Evolutionary conservation across 2,797 vertebrate species (phyloP).

Genomic region (Cryptoprocta ferox): DNA sequence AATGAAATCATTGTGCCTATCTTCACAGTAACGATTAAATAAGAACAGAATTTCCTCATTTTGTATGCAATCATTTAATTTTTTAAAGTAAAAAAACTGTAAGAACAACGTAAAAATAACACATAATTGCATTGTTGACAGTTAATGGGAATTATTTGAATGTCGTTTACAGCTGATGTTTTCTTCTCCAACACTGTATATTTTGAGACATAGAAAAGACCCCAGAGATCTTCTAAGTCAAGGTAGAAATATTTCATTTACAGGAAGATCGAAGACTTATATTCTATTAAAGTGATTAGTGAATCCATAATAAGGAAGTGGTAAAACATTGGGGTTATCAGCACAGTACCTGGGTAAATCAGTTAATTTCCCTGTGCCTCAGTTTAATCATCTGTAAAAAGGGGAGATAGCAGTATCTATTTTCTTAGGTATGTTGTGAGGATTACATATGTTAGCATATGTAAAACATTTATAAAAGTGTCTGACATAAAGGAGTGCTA

Average conservation of each 20-base stretch:
- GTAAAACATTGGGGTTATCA: not conserved
- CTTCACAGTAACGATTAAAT: conserved; percentile 51
- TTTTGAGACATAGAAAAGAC: not conserved
- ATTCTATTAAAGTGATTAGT: not conserved
- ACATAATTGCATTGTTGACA: conserved; percentile 57
- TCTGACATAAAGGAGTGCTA: not conserved
- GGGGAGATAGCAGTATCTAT: not conserved
- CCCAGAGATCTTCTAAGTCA: not conserved
- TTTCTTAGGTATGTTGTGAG: not conserved
- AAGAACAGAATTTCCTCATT: conserved; percentile 41
- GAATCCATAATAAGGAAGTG: not conserved
- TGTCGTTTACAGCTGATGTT: not conserved
- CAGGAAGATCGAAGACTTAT: not conserved
- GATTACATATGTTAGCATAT: not conserved
- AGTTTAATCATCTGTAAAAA: not conserved
- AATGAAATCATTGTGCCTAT: conserved; percentile 73
- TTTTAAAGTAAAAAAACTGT: not conserved
- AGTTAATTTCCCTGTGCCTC: not conserved
- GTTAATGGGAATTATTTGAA: conserved; percentile 64
- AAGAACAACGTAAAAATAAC: conserved; percentile 41
- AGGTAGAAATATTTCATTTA: not conserved
- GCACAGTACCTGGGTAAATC: not conserved
- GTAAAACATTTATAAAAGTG: not conserved
- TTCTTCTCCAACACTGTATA: not conserved
- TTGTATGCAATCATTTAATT: conserved; percentile 55